Conservation (phyloP, 2,888 invertebrate genomes). For the Acholoe squamosa region DNA sequence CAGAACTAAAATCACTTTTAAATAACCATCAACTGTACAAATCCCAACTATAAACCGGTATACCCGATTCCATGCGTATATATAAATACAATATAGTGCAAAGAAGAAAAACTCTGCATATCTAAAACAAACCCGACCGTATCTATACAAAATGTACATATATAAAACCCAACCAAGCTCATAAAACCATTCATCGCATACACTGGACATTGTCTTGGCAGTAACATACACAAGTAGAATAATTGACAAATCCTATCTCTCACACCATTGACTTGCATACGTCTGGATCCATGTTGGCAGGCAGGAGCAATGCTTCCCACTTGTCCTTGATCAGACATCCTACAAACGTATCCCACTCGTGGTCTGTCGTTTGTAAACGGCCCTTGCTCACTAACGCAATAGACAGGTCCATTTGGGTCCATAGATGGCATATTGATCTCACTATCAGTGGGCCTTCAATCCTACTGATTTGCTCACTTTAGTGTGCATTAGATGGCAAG, state of each 20-base stretch:
- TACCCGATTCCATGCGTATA: neutral
- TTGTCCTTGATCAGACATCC: neutral
- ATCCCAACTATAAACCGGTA: neutral
- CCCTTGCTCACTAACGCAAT: neutral
- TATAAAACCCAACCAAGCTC: no score
- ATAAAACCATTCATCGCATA: neutral
- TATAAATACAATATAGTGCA: neutral
- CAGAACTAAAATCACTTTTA: neutral
- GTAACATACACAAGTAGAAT: neutral
- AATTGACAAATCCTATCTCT: neutral
- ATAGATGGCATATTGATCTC: constrained; percentile 21
- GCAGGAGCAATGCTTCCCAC: neutral
- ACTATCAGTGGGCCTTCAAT: neutral
- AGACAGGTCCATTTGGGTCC: constrained; percentile 22
- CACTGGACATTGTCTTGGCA: neutral
- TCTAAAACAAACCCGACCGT: no score
- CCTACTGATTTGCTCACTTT: neutral
- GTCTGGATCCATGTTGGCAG: neutral
- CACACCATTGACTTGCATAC: neutral
- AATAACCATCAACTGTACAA: neutral
- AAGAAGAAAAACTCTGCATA: no score
- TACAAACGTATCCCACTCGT: no score
- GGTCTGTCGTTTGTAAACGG: neutral
- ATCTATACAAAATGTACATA: no score
- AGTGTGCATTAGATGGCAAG: neutral